Evolutionary conservation across 2,113 vertebrate species (phyloP).

Genomic region (Cottus gobio): DNA sequence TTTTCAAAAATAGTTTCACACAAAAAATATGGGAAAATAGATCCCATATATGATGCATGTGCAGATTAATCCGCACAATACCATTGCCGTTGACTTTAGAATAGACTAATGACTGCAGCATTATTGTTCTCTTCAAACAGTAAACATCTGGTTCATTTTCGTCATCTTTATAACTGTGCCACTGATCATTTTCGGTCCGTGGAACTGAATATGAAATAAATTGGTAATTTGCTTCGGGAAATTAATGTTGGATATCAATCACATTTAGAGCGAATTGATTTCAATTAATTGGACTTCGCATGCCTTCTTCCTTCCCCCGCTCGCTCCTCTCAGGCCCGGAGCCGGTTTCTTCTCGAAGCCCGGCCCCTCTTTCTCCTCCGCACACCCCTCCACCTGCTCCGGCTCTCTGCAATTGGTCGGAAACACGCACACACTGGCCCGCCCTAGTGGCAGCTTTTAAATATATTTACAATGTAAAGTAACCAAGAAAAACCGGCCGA

Average conservation of each 20-base stretch:
- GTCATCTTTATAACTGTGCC: conserved; percentile 35
- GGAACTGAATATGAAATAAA: conserved; percentile 46
- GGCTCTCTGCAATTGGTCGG: conserved; percentile 70
- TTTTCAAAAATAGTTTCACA: background rate
- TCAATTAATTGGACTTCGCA: conserved; percentile 58
- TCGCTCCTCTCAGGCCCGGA: conserved; percentile 8
- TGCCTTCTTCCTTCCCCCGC: background rate
- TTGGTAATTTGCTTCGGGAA: conserved; percentile 57
- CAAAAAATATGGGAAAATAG: background rate
- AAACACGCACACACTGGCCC: conserved; percentile 38
- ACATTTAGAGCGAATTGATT: conserved; percentile 64
- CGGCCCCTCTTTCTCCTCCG: conserved; percentile 46
- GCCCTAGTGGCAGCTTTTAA: conserved; percentile 59
- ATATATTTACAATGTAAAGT: conserved; percentile 77
- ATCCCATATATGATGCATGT: background rate
- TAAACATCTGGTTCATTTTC: conserved; percentile 46
- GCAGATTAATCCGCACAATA: background rate
- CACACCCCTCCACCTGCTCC: conserved; percentile 62
- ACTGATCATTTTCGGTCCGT: conserved; percentile 1
- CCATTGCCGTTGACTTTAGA: conserved; percentile 1
- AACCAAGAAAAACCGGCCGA: conserved; percentile 72
- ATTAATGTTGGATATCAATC: conserved; percentile 68
- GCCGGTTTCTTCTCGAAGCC: conserved; percentile 38
- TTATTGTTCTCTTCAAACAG: conserved; percentile 17
- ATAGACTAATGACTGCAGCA: background rate